These are phyloP conservation scores for Antheraea mylitta DNA, from an alignment of 1,140 invertebrate genomes.

Conservation along the genomic window DNA sequence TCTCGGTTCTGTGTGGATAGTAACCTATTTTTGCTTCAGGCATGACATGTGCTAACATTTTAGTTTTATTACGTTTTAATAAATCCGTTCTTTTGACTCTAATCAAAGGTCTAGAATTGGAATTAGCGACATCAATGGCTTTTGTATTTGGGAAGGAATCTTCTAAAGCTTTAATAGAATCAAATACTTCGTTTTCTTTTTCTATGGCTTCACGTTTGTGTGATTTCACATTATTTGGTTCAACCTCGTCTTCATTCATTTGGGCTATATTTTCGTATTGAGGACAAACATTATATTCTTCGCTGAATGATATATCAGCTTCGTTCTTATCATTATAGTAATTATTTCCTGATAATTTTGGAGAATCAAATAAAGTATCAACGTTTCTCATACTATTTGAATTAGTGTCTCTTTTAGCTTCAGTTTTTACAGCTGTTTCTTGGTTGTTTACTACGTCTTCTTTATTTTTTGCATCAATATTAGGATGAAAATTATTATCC, in stretches of 20 bases:
- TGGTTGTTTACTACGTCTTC: slow-evolving; percentile 15
- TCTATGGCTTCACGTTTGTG: slow-evolving; percentile 42
- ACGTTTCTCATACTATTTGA: slow-evolving; percentile 24
- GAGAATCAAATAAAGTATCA: slow-evolving; percentile 21
- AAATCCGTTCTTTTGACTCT: slow-evolving; percentile 63
- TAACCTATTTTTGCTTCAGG: slow-evolving; percentile 51
- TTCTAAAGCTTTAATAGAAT: slow-evolving; percentile 54
- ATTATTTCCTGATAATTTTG: slow-evolving; percentile 24
- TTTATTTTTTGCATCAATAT: slow-evolving; percentile 17
- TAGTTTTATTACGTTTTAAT: slow-evolving; percentile 33
- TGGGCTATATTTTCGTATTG: slow-evolving; percentile 45
- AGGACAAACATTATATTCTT: slow-evolving; percentile 37
- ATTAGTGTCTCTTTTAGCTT: slow-evolving; percentile 58
- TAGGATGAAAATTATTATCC: neutral
- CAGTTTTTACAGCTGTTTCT: slow-evolving; percentile 35
- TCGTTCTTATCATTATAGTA: slow-evolving; percentile 21
- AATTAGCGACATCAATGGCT: slow-evolving; percentile 35
- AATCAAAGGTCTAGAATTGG: slow-evolving; percentile 47
- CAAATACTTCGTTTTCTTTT: slow-evolving; percentile 23
- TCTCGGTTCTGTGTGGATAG: slow-evolving; percentile 46
- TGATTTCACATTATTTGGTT: slow-evolving; percentile 29
- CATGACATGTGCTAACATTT: slow-evolving; percentile 37
- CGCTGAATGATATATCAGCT: slow-evolving; percentile 30
- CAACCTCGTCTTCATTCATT: slow-evolving; percentile 33
- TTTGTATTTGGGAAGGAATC: slow-evolving; percentile 60